Conservation (phyloP, 2,797 vertebrate genomes). For the Typhlichthys eigenmanni region DNA sequence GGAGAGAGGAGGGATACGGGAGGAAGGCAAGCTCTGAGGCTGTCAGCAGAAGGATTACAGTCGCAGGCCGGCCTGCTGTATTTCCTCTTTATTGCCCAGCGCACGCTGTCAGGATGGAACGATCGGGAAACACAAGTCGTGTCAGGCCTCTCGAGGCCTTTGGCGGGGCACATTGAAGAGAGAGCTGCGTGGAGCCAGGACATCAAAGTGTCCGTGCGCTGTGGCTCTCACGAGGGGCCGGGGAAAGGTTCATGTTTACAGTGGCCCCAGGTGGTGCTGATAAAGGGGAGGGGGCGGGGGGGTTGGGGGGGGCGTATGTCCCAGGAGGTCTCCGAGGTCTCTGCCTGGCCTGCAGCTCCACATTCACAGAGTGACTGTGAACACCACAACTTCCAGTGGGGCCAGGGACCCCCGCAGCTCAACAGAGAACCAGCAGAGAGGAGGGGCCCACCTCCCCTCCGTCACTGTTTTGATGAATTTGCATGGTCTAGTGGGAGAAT, state of each 20-base stretch:
- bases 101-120: slow-evolving; percentile 29
- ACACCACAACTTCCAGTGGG: slow-evolving; percentile 60
- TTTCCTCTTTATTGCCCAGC: slow-evolving; percentile 41
- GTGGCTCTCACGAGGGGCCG: slow-evolving; percentile 41
- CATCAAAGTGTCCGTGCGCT: slow-evolving; percentile 55
- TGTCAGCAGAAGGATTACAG: slow-evolving; percentile 56
- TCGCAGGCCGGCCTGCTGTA: slow-evolving; percentile 39
- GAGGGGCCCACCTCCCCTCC: slow-evolving; percentile 43
- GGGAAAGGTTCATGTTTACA: slow-evolving; percentile 49
- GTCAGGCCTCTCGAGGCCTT: slow-evolving; percentile 1
- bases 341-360: slow-evolving; percentile 45
- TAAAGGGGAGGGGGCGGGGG: slow-evolving; percentile 36
- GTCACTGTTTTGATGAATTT: slow-evolving; percentile 63
- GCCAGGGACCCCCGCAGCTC: slow-evolving; percentile 58
- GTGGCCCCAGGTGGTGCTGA: slow-evolving; percentile 52
- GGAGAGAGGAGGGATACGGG: not conserved
- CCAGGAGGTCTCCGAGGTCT: slow-evolving; percentile 57
- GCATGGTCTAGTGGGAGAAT: slow-evolving; percentile 50
- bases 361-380: slow-evolving; percentile 57
- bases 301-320: slow-evolving; percentile 38
- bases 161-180: slow-evolving; percentile 32
- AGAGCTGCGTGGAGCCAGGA: slow-evolving; percentile 10
- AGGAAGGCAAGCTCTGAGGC: slow-evolving; percentile 33
- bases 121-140: slow-evolving; percentile 28
- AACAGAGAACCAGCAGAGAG: slow-evolving; percentile 42